Evolutionary conservation across 2,888 invertebrate species (phyloP), one percentile per base, ranked within the genome.

Genomic region (Ctenicera cuprea): DNA sequence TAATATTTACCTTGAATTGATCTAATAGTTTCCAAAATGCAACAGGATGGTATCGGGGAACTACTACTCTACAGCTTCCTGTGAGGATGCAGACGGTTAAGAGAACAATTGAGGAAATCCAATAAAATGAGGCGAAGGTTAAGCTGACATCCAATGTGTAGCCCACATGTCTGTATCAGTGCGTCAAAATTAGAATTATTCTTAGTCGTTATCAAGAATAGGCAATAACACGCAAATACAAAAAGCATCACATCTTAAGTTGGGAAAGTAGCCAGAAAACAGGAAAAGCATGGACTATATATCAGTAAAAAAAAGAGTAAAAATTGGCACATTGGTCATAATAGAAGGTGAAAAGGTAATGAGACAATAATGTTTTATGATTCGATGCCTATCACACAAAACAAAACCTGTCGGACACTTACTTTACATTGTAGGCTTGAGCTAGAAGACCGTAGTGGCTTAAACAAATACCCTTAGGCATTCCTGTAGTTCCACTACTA

Each of bases 381-480:
- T n/a, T n/a, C n/a, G n/a, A n/a, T n/a, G n/a, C n/a, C n/a, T n/a
- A n/a, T n/a, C n/a, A n/a, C n/a, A n/a, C n/a, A n/a, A n/a, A n/a
- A n/a, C n/a, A n/a, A n/a, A n/a, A n/a, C n/a, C n/a, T n/a, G n/a
- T 54, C 5, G 22, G 18, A 48, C 9, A 45, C 41, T 67, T 63
- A 73, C 66, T 11, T 18, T 0, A 62, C 5, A 11, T n/a, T 71
- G 8, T 43, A 38, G n/a, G 38, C 52, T 38, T 71, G 70, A 7
- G 38, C 22, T 7, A 74, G 2, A 26, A 79, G n/a, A 2, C 65
- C 48, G 45, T 67, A 79, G 76, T 82, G 82, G 66, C 68, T 78
- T n/a, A 81, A 63, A 66, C 84, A 83, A 48, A 85, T 82, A 14
- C 85, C 86, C 79, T 86, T 86, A 1, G 85, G 85, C n/a, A 84